Conservation (phyloP, 2,113 vertebrate species). For the Heliornis fulica region DNA sequence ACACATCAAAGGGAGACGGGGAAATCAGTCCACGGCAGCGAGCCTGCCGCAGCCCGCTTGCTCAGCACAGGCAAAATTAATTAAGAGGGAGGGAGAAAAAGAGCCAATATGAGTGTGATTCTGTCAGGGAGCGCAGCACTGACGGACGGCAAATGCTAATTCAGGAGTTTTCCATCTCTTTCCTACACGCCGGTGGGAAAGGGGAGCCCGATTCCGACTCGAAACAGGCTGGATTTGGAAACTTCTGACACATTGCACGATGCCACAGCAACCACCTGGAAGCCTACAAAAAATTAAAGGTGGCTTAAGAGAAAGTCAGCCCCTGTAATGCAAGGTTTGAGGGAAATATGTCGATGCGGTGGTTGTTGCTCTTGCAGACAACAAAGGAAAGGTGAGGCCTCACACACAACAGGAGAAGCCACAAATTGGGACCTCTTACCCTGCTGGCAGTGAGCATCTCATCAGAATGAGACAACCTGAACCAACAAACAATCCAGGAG, state of each 20-base stretch:
- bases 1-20: slow-evolving; percentile 47
- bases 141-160: slow-evolving; percentile 14
- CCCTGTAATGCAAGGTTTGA: background rate
- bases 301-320: background rate
- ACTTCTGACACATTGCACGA: rapidly evolving
- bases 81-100: slow-evolving; percentile 20
- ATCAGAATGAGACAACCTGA: background rate
- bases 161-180: background rate
- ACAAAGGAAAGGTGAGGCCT: background rate
- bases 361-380: background rate
- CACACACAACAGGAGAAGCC: background rate
- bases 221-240: background rate
- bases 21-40: background rate
- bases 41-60: slow-evolving; percentile 41
- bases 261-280: background rate
- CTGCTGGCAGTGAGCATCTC: background rate
- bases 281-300: background rate
- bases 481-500: background rate
- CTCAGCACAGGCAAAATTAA: slow-evolving; percentile 57
- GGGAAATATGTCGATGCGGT: background rate
- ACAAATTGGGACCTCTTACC: background rate
- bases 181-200: background rate
- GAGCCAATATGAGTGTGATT: background rate
- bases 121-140: background rate
- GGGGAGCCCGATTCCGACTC: background rate